Base-by-base conservation (phyloP, 2,113 vertebrate genomes). In the Mugil cephalus region DNA sequence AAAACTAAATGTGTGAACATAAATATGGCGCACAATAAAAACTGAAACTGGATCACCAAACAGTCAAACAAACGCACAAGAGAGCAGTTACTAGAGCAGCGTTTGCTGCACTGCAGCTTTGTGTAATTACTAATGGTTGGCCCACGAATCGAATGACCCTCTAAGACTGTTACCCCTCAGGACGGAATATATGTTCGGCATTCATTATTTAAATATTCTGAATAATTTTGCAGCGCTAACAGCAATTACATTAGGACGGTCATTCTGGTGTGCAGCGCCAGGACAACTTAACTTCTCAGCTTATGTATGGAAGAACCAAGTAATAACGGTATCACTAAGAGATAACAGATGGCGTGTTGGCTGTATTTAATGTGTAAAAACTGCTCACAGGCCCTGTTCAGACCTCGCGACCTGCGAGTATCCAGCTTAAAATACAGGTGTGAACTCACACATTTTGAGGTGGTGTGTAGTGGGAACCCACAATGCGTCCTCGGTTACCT, bases 101-200 rank as follows among this genome's bases (percentile, higher is more conserved):
- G 64, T 12, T 48, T 65, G 34, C 46, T 48, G 34, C 65, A 69
- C 9, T 18, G 40, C 35, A 40, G 55, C 45, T 50, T 40, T 52
- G 21, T 56, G 64, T 19, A 30, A 39, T 69, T 46, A n/a, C 34
- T 24, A 69, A 69, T 48, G 53, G 18, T 45, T 30, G 24, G 40
- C 61, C 8, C n/a, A 54, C 47, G 17, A 60, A 17, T 54, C 42
- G 43, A 36, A 62, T 3, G 11, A 15, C 38, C 7, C 7, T 62
- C 35, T 43, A 5, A 47, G 12, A n/a, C 7, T 42, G 17, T 46
- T 56, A 45, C 6, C 21, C 51, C 19, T 40, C 51, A 35, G 51
- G 17, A 64, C 51, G 21, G 19, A 30, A 30, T 30, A 30, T 30
- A 30, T 30, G 24, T 30, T 30, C 2, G n/a, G 24, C 2, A 30